Conservation (phyloP, 2,113 vertebrate species). For the Sialia sialis region DNA sequence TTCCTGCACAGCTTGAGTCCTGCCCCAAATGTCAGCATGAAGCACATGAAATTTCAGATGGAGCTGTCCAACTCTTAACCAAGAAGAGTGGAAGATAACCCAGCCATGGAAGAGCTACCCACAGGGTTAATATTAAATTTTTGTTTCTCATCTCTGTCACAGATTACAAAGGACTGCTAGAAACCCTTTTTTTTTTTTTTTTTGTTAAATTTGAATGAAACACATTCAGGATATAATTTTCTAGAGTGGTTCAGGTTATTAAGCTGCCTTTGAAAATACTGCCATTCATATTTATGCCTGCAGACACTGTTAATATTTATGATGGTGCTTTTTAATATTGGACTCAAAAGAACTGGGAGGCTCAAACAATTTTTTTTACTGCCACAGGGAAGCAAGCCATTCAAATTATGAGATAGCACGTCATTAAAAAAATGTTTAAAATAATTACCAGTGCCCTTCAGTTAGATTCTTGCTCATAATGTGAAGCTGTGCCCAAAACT, state of each 20-base stretch:
- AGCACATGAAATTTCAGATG: neutral
- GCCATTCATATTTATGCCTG: neutral
- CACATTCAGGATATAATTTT: neutral
- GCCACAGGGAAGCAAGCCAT: neutral
- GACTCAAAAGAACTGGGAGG: neutral
- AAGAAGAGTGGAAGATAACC: neutral
- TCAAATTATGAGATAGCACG: neutral
- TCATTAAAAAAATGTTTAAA: neutral
- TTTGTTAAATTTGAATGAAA: neutral
- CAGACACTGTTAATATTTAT: neutral
- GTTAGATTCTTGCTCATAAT: neutral
- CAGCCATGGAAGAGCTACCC: neutral
- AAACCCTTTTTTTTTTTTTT: neutral
- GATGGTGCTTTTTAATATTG: neutral
- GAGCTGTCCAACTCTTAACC: neutral
- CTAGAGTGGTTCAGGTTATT: constrained; percentile 3
- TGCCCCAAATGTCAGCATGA: neutral
- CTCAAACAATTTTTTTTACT: neutral
- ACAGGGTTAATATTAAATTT: neutral
- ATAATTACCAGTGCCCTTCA: neutral
- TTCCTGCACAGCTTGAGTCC: neutral
- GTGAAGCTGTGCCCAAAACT: neutral
- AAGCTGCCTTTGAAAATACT: constrained; percentile 8
- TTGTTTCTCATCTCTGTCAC: neutral
- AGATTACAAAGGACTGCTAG: neutral